Conservation (phyloP, 1,140 invertebrate species). For the Caerostris darwini region DNA sequence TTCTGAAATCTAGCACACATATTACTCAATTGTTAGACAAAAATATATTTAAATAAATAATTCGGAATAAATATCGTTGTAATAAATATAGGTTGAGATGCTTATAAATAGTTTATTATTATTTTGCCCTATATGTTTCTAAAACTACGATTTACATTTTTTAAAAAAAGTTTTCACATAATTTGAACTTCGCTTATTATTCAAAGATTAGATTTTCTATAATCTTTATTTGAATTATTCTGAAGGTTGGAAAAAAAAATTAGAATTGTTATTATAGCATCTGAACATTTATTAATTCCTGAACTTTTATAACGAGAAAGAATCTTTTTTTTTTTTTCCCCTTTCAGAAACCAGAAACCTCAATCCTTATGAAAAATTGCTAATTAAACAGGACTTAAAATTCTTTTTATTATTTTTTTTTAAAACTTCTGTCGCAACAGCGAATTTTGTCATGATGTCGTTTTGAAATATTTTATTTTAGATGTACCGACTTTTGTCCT, state of each 20-base stretch:
- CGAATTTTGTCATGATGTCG: background rate
- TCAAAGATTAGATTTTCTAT: background rate
- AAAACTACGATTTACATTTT: background rate
- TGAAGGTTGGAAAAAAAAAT: background rate
- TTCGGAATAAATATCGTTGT: no score
- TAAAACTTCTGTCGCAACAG: background rate
- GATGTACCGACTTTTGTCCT: background rate
- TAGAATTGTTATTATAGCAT: background rate
- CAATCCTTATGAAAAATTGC: constrained; percentile 48
- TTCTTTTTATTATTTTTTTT: background rate
- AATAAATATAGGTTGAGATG: no score
- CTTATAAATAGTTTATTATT: background rate
- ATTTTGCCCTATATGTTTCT: background rate
- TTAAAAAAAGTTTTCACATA: background rate
- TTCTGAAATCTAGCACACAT: no score
- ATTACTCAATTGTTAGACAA: no score
- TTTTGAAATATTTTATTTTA: background rate
- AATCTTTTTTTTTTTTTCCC: no score
- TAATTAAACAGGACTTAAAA: constrained; percentile 63
- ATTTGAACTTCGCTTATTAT: background rate
- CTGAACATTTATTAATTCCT: background rate
- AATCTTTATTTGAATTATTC: constrained; percentile 10
- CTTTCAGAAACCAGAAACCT: constrained; percentile 13
- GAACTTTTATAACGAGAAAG: constrained; percentile 57
- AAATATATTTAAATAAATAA: no score